These are phyloP conservation scores for Gymnocheta viridis DNA, from an alignment of 2,888 invertebrate genomes.

Conservation along the genomic window DNA sequence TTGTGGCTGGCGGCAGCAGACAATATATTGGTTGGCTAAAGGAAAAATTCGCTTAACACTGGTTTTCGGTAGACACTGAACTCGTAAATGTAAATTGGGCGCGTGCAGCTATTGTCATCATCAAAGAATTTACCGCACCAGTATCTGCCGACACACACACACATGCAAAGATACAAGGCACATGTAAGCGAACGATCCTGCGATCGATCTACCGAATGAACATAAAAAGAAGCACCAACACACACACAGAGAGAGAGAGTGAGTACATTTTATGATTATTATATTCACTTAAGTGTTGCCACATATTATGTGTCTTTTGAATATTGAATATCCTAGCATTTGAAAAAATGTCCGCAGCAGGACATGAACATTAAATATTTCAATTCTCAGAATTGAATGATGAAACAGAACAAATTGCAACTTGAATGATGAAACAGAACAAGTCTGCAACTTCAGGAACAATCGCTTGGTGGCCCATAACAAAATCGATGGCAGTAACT, in stretches of 20 bases:
- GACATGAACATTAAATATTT: neutral
- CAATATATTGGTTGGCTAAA: constrained; percentile 63
- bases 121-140: constrained; percentile 78
- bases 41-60: constrained; percentile 69
- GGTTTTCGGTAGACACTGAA: constrained; percentile 79
- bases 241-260: constrained; percentile 35
- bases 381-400: no score
- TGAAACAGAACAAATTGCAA: no score
- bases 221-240: constrained; percentile 36
- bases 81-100: constrained; percentile 82
- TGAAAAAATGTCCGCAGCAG: no score
- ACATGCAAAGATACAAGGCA: constrained; percentile 67
- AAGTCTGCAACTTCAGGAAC: no score
- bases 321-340: no score
- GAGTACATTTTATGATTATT: constrained; percentile 25
- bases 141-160: constrained; percentile 71
- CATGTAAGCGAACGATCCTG: constrained; percentile 34
- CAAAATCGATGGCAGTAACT: no score
- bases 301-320: no score
- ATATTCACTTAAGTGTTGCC: constrained; percentile 29
- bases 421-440: no score
- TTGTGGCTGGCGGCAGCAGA: constrained; percentile 39
- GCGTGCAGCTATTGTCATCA: constrained; percentile 82
- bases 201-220: constrained; percentile 56
- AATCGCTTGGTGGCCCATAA: no score